These are phyloP conservation scores for Anabas testudineus DNA, from an alignment of 2,797 vertebrate genomes.

Conservation along the genomic window DNA sequence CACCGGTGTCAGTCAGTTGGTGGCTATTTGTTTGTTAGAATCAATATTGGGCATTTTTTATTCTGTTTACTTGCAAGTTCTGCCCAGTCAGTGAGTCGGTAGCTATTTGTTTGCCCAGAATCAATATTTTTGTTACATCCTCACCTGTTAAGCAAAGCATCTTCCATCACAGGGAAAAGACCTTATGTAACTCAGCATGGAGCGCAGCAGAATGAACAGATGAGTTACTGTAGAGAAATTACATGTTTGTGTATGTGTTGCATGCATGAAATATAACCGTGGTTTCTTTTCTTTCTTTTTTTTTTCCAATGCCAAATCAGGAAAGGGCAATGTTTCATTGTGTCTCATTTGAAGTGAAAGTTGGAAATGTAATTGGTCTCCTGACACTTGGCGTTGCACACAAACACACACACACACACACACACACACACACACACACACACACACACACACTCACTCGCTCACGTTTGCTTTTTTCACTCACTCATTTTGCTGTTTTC, in stretches of 20 bases:
- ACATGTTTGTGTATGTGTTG: slow-evolving; percentile 16
- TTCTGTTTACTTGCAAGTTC: slow-evolving; percentile 71
- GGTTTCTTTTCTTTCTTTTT: slow-evolving; percentile 56
- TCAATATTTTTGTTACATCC: slow-evolving; percentile 78
- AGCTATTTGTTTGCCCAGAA: slow-evolving; percentile 75
- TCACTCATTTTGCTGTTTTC: slow-evolving; percentile 61
- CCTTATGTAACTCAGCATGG: slow-evolving; percentile 64
- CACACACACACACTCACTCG: slow-evolving; percentile 5
- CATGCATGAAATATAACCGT: slow-evolving; percentile 10
- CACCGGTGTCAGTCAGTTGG: slow-evolving; percentile 56
- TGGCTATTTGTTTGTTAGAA: slow-evolving; percentile 69
- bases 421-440: slow-evolving; percentile 19
- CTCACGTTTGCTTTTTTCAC: slow-evolving; percentile 28
- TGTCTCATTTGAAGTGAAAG: slow-evolving; percentile 73
- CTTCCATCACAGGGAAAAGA: slow-evolving; percentile 61
- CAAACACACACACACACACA: slow-evolving; percentile 4
- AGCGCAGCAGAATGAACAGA: slow-evolving; percentile 42
- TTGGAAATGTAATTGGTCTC: slow-evolving; percentile 78
- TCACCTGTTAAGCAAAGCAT: slow-evolving; percentile 77
- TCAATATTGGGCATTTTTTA: slow-evolving; percentile 70
- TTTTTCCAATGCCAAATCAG: slow-evolving; percentile 57
- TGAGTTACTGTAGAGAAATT: slow-evolving; percentile 51
- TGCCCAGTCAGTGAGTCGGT: slow-evolving; percentile 73
- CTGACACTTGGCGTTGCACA: slow-evolving; percentile 59
- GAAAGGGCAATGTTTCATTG: slow-evolving; percentile 63